Evolutionary conservation across 2,888 invertebrate species (phyloP).

Genomic region (Drosophila setosimentum): DNA sequence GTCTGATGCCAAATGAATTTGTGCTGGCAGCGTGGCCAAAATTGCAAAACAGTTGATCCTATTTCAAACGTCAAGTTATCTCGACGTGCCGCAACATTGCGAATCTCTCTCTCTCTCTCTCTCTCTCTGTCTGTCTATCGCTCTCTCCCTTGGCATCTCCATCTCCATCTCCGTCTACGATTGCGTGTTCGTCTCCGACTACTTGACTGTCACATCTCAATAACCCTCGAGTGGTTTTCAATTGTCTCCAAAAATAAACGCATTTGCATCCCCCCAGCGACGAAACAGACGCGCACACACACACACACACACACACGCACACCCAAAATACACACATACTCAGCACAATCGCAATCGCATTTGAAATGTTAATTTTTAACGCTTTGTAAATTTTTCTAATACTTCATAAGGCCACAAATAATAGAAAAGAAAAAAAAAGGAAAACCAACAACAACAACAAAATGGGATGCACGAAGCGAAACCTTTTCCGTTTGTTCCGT

Average conservation of each 20-base stretch:
- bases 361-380: constrained; percentile 80
- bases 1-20: constrained; percentile 32
- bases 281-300: constrained; percentile 20
- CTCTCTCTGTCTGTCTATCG: background rate
- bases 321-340: background rate
- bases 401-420: constrained; percentile 62
- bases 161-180: constrained; percentile 5
- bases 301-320: constrained; percentile 12
- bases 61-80: constrained; percentile 78
- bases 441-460: background rate
- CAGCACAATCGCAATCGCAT: constrained; percentile 64
- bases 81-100: constrained; percentile 48
- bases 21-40: constrained; percentile 29
- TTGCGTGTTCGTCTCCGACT: constrained; percentile 54
- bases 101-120: constrained; percentile 16
- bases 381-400: constrained; percentile 75
- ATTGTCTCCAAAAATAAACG: constrained; percentile 82
- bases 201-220: constrained; percentile 81
- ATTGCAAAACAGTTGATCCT: constrained; percentile 63
- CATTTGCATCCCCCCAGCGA: constrained; percentile 71
- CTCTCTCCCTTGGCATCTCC: background rate
- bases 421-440: background rate
- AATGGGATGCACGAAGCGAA: constrained; percentile 36
- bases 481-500: constrained; percentile 58
- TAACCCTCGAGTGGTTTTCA: constrained; percentile 82